These are phyloP conservation scores for Protula sp. DNA, from an alignment of 2,888 invertebrate species.

Conservation along the genomic window DNA sequence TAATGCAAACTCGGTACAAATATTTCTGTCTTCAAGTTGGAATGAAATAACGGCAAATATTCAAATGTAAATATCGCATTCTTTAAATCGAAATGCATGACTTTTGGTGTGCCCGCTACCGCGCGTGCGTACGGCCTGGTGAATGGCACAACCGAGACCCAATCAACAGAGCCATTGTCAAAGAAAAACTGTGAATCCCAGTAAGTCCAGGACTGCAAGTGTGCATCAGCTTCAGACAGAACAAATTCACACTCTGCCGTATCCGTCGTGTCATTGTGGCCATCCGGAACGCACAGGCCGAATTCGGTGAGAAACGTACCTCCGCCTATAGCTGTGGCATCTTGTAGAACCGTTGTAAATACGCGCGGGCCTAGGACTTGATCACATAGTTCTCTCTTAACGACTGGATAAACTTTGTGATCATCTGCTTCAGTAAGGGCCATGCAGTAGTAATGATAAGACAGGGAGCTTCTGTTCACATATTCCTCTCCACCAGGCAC, in stretches of 20 bases:
- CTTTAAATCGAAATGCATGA: slow-evolving; percentile 21
- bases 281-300: slow-evolving; percentile 31
- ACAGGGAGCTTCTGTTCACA: slow-evolving; percentile 23
- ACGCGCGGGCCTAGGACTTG: slow-evolving; percentile 22
- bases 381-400: slow-evolving; percentile 27
- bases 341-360: slow-evolving; percentile 17
- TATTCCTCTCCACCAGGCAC: slow-evolving; percentile 30
- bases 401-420: slow-evolving; percentile 12
- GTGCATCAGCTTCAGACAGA: slow-evolving; percentile 27
- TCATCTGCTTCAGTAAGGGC: slow-evolving; percentile 15
- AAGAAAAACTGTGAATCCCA: slow-evolving; percentile 35
- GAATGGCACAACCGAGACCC: slow-evolving; percentile 19
- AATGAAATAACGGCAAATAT: slow-evolving; percentile 16
- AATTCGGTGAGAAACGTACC: slow-evolving; percentile 37
- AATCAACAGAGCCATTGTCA: slow-evolving; percentile 16
- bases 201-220: slow-evolving; percentile 37
- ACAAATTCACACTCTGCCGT: slow-evolving; percentile 30
- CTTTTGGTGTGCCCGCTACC: slow-evolving; percentile 26
- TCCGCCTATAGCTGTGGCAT: slow-evolving; percentile 26
- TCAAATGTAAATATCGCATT: slow-evolving; percentile 16
- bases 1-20: slow-evolving; percentile 28
- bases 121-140: slow-evolving; percentile 30
- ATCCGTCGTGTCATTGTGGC: slow-evolving; percentile 15
- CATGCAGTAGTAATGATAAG: slow-evolving; percentile 41
- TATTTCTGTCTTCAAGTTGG: slow-evolving; percentile 28